A percentile compares a stretch with the other conserved stretches of the same genome.
Conservation (phyloP, 1,140 invertebrate species). For the Hylaeus volcanicus region DNA sequence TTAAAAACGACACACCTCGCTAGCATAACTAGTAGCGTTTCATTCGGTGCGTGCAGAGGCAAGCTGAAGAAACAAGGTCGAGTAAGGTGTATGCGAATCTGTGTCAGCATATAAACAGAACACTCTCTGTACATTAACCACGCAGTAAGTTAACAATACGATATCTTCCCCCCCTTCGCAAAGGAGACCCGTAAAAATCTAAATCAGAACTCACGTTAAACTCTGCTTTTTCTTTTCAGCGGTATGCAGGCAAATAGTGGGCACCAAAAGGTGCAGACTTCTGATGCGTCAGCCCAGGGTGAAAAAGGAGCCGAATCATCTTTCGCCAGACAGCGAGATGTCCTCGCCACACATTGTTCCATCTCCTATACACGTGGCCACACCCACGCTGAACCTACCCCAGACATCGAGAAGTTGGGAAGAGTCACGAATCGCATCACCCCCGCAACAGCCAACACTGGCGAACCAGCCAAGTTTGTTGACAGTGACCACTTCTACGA, state of each 20-base stretch:
- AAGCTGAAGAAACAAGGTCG: no score
- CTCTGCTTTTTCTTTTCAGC: conserved; percentile 30
- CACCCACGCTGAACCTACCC: conserved; percentile 81
- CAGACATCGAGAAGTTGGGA: conserved; percentile 83
- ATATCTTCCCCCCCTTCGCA: not conserved
- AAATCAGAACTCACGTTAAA: not conserved
- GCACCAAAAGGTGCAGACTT: conserved; percentile 63
- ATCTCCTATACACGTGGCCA: conserved; percentile 73
- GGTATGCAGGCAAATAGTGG: conserved; percentile 35
- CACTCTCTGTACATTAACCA: not conserved
- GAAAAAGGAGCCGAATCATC: conserved; percentile 83
- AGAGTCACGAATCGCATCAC: conserved; percentile 54
- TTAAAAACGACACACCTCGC: not conserved
- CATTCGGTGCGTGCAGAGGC: no score
- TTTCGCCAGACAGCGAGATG: conserved; percentile 79
- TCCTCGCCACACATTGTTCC: conserved; percentile 73
- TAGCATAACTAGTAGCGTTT: no score
- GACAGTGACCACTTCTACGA: conserved; percentile 76
- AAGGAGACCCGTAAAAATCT: not conserved
- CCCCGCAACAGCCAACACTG: conserved; percentile 50
- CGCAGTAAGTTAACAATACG: no score
- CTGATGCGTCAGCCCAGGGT: conserved; percentile 85
- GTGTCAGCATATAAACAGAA: conserved; percentile 30
- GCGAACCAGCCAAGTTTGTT: conserved; percentile 56
- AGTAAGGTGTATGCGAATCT: not conserved